A percentile compares a stretch with the other conserved stretches of the same genome.
Conservation (phyloP, 2,113 vertebrate genomes). For the Phalacrocorax pelagicus region DNA sequence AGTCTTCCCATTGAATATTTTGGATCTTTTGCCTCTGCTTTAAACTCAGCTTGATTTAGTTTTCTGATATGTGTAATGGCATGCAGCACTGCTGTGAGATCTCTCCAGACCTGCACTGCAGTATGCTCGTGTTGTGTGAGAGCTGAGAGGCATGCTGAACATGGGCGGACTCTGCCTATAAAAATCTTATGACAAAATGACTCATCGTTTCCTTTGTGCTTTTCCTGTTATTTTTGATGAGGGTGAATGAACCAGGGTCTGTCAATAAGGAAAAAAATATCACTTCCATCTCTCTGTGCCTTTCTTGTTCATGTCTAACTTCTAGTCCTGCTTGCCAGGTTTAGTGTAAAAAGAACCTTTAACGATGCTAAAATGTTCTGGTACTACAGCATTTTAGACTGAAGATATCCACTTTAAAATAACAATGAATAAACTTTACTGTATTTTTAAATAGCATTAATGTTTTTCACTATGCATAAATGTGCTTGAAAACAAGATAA, state of each 20-base stretch:
- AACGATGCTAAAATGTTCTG: neutral
- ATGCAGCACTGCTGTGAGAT: neutral
- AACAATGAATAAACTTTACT: neutral
- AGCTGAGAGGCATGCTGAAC: neutral
- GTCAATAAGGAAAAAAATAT: neutral
- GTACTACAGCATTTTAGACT: neutral
- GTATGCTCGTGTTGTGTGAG: rapidly evolving
- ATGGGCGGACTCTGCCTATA: neutral
- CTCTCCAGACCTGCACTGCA: neutral
- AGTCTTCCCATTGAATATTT: neutral
- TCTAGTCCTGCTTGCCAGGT: neutral
- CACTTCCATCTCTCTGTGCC: neutral
- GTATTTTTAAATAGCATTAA: neutral
- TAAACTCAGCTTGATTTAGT: neutral
- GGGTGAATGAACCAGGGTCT: neutral
- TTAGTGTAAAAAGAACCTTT: neutral
- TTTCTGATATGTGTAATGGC: neutral
- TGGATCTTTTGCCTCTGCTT: neutral
- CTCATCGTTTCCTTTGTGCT: neutral
- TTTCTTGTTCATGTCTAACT: neutral
- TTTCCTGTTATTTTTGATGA: neutral
- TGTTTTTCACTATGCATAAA: neutral
- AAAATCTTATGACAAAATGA: neutral
- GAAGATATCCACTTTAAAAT: neutral
- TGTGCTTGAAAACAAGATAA: neutral